phyloP scores from a whole-genome alignment of 2,113 vertebrate species.

The Xenopus tropicalis region UCB_Xtro_10.0 CM004450.2:45955001-45955500 shows the following conservation, averaged over 20 bases:
- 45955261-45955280: constrained; percentile 54
- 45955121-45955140: constrained; percentile 48
- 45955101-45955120: constrained; percentile 45
- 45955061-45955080: neutral
- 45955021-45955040: neutral
- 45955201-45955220: constrained; percentile 10
- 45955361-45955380: neutral
- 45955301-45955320: constrained; percentile 50
- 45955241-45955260: constrained; percentile 39
- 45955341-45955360: constrained; percentile 10
- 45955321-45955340: constrained; percentile 56
- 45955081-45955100: neutral
- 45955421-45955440: constrained; percentile 8
- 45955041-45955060: neutral
- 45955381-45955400: neutral
- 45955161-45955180: too few species aligned
- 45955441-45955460: constrained; percentile 14
- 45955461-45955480: constrained; percentile 6
- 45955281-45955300: constrained; percentile 55
- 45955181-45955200: neutral
- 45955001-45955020: constrained; percentile 1
- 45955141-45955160: neutral
- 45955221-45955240: neutral
- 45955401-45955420: constrained; percentile 6
- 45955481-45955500: constrained; percentile 32